Evolutionary conservation across 2,888 invertebrate genomes (phyloP).

Genomic region (Aphidius colemani): DNA sequence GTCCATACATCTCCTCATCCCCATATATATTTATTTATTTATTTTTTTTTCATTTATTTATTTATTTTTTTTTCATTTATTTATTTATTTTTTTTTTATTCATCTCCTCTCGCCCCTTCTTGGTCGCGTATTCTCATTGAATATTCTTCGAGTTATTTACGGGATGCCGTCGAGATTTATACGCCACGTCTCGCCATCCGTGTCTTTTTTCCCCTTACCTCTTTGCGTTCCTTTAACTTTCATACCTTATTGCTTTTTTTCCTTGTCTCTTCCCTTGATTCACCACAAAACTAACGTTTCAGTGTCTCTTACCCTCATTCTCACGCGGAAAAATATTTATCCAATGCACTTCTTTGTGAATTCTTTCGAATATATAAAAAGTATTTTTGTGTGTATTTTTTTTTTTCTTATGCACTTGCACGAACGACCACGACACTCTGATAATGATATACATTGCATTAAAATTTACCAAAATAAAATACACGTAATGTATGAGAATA

Average conservation of each 20-base stretch:
- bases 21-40: constrained; percentile 17
- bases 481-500: too few species aligned
- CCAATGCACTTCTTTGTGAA: constrained; percentile 8
- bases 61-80: constrained; percentile 22
- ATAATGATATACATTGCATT: too few species aligned
- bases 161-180: constrained; percentile 51
- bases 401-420: too few species aligned
- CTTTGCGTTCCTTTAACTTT: constrained; percentile 3
- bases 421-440: too few species aligned
- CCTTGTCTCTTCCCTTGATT: constrained; percentile 1
- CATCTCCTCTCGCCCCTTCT: constrained; percentile 29
- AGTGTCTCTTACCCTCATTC: constrained; percentile 21
- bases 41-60: constrained; percentile 11
- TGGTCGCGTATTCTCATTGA: constrained; percentile 44
- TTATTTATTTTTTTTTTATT: constrained; percentile 22
- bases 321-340: constrained; percentile 18
- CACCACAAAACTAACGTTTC: constrained; percentile 16
- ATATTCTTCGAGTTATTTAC: constrained; percentile 56
- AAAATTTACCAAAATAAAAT: too few species aligned
- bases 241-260: constrained; percentile 2
- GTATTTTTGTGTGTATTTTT: too few species aligned
- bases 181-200: constrained; percentile 39
- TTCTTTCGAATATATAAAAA: neutral
- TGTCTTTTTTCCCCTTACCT: constrained; percentile 30
- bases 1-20: neutral